Evolutionary conservation across 2,797 vertebrate species (phyloP).

Genomic region (Peromyscus nudipes): DNA sequence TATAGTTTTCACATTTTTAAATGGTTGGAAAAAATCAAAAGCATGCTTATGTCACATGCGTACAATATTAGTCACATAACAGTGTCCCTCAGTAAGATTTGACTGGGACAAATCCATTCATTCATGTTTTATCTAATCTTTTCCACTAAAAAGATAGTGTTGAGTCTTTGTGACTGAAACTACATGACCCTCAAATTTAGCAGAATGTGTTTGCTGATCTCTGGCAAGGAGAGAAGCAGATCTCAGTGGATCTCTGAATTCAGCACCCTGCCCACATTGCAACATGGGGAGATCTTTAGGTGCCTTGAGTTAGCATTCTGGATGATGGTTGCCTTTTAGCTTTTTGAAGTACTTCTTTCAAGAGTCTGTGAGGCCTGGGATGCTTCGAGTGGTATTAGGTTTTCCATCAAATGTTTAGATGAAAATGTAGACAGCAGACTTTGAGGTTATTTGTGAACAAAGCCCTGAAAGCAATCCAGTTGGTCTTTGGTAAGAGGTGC

Average conservation of each 20-base stretch:
- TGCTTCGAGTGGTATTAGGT: slow-evolving; percentile 65
- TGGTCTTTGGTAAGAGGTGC: slow-evolving; percentile 80
- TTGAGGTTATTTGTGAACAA: slow-evolving; percentile 80
- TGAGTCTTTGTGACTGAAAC: neutral
- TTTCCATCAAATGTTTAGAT: slow-evolving; percentile 83
- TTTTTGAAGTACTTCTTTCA: slow-evolving; percentile 60
- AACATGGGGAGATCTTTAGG: neutral
- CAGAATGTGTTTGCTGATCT: neutral
- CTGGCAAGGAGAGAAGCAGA: slow-evolving; percentile 7
- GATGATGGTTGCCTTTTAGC: slow-evolving; percentile 8
- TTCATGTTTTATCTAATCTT: neutral
- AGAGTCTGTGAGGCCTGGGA: slow-evolving; percentile 51
- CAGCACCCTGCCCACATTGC: neutral
- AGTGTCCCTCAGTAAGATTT: slow-evolving; percentile 9
- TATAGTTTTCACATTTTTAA: slow-evolving; percentile 33
- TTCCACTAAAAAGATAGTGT: neutral
- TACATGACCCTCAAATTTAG: neutral
- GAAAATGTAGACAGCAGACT: slow-evolving; percentile 79
- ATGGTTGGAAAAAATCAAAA: slow-evolving; percentile 16
- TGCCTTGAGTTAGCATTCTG: neutral
- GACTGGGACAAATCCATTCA: slow-evolving; percentile 8
- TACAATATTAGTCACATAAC: slow-evolving; percentile 41
- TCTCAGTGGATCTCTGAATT: neutral
- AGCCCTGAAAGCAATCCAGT: slow-evolving; percentile 82
- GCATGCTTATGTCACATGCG: neutral